A percentile compares a stretch with the other conserved stretches of the same genome.
Conservation (phyloP, 2,888 invertebrate species). For the Galerucella pusilla region DNA sequence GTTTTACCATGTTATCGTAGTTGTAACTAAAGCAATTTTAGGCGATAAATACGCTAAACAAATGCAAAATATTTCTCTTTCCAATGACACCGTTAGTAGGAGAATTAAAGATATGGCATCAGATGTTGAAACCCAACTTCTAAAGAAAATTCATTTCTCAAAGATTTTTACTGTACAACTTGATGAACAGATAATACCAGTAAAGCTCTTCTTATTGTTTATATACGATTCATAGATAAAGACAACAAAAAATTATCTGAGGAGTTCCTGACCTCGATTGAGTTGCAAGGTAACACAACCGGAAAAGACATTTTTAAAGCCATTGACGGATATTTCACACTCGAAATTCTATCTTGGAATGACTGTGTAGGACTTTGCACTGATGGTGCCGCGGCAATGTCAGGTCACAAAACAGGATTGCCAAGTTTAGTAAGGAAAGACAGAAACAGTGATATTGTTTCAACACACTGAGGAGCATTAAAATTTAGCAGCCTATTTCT, state of each 20-base stretch:
- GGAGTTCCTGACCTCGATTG: constrained; percentile 19
- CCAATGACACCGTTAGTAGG: constrained; percentile 5
- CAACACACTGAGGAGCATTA: constrained; percentile 8
- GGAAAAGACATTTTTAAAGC: constrained; percentile 5
- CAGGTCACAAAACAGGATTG: constrained; percentile 19
- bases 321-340: constrained; percentile 6
- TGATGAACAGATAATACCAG: constrained; percentile 21
- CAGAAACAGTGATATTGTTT: too few species aligned
- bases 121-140: constrained; percentile 3
- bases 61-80: constrained; percentile 14
- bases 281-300: constrained; percentile 17
- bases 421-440: constrained; percentile 20
- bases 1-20: constrained; percentile 15
- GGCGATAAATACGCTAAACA: constrained; percentile 3
- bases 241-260: constrained; percentile 14
- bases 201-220: not conserved
- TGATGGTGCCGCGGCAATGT: constrained; percentile 20
- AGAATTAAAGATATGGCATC: constrained; percentile 12
- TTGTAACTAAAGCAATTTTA: constrained; percentile 15
- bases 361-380: not conserved
- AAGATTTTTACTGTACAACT: constrained; percentile 16
- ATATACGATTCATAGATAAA: constrained; percentile 2
- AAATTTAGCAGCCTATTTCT: constrained; percentile 19
- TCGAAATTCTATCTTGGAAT: too few species aligned
- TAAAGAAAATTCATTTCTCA: constrained; percentile 14